These are phyloP conservation scores for Lepilemur ruficaudatus DNA, from an alignment of 2,797 vertebrate species.

Conservation along the genomic window DNA sequence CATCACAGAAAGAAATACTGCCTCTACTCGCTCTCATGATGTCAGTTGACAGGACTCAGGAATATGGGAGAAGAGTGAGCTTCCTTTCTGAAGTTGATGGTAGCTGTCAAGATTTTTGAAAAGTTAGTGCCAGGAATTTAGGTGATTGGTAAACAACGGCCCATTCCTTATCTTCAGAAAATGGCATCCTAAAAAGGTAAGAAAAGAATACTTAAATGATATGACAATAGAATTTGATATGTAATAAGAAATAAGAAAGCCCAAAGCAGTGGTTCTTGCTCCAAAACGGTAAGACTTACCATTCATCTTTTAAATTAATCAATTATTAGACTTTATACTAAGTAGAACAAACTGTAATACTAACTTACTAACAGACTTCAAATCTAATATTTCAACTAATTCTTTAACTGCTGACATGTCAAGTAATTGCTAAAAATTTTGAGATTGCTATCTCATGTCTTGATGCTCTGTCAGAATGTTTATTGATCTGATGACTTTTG, in stretches of 20 bases:
- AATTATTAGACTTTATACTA: background rate
- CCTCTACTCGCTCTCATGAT: constrained; percentile 2
- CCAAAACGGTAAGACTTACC: background rate
- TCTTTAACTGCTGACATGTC: background rate
- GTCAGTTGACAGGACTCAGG: constrained; percentile 38
- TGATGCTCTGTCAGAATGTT: constrained; percentile 33
- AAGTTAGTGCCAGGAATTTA: constrained; percentile 50
- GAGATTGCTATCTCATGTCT: constrained; percentile 11
- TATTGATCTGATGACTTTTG: background rate
- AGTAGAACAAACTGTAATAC: background rate
- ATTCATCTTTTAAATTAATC: constrained; percentile 42
- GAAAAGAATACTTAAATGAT: constrained; percentile 25
- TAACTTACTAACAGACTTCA: constrained; percentile 20
- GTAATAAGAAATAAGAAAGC: background rate
- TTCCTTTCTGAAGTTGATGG: constrained; percentile 49
- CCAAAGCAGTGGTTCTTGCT: background rate
- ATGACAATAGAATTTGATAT: constrained; percentile 33
- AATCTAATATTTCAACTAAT: constrained; percentile 34
- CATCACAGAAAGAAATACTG: constrained; percentile 20
- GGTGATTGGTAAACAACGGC: constrained; percentile 41
- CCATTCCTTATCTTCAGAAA: constrained; percentile 48
- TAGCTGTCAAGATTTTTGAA: constrained; percentile 56
- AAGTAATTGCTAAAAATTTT: constrained; percentile 40
- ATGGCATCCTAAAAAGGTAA: constrained; percentile 55
- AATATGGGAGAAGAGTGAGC: constrained; percentile 38